Evolutionary conservation across 2,113 vertebrate genomes (phyloP).

Genomic region (Miniopterus natalensis): DNA sequence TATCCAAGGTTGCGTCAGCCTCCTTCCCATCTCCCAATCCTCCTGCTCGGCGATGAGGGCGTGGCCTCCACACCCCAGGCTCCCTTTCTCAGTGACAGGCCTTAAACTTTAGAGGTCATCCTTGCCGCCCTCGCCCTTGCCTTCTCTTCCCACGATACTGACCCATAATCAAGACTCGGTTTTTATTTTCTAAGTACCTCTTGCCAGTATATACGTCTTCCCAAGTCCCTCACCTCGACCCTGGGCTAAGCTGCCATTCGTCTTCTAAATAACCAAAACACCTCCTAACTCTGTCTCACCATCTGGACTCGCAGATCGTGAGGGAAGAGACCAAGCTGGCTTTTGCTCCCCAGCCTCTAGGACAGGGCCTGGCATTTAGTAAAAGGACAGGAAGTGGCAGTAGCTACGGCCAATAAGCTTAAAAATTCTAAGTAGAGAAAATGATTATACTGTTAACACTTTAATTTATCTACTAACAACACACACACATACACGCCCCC

Average conservation of each 20-base stretch:
- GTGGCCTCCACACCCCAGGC: background rate
- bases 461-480: background rate
- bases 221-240: background rate
- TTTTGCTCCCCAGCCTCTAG: background rate
- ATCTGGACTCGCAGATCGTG: background rate
- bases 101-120: background rate
- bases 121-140: background rate
- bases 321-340: background rate
- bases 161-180: background rate
- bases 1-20: background rate
- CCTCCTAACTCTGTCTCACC: background rate
- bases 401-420: background rate
- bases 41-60: background rate
- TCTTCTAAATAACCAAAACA: background rate
- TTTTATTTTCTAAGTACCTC: background rate
- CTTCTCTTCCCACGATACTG: accelerated
- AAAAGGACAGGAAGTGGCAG: background rate
- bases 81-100: background rate
- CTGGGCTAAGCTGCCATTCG: background rate
- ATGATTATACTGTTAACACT: background rate
- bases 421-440: background rate
- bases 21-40: background rate
- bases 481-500: background rate
- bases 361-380: background rate
- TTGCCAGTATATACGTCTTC: background rate